Percentiles rank a stretch among this genome's conserved stretches.
Evolutionary conservation across 2,888 invertebrate genomes (phyloP).

Genomic region (Aquatica leii): DNA sequence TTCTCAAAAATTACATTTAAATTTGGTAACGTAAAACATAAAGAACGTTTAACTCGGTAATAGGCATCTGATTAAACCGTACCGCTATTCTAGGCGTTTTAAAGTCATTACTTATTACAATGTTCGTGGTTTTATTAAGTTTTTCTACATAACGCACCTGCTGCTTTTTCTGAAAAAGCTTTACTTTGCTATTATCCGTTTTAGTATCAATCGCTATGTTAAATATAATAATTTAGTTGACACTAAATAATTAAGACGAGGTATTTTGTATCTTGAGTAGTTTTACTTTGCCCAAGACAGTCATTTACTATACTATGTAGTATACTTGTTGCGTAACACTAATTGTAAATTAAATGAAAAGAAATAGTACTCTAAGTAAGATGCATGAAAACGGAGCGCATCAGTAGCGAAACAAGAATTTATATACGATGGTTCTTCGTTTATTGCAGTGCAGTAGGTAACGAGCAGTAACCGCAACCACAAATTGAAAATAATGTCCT

Average conservation of each 20-base stretch:
- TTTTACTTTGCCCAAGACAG: too few relatives aligned
- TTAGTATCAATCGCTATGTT: slow-evolving; percentile 5
- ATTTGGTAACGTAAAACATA: slow-evolving; percentile 25
- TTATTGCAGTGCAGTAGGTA: slow-evolving; percentile 51
- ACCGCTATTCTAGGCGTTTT: slow-evolving; percentile 47
- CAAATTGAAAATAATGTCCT: slow-evolving; percentile 57
- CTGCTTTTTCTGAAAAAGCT: slow-evolving; percentile 29
- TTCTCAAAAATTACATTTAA: slow-evolving; percentile 33
- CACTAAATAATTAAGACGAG: too few relatives aligned
- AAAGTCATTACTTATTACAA: slow-evolving; percentile 45
- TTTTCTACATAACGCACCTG: slow-evolving; percentile 51
- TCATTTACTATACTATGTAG: too few relatives aligned
- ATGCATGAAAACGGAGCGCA: slow-evolving; percentile 33
- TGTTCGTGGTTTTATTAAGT: slow-evolving; percentile 50
- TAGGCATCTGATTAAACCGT: slow-evolving; percentile 50
- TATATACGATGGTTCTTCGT: slow-evolving; percentile 47
- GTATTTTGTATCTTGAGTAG: too few relatives aligned
- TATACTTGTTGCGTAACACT: neutral
- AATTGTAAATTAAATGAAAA: too few relatives aligned
- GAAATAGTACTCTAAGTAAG: slow-evolving; percentile 24
- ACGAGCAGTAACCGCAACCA: slow-evolving; percentile 48
- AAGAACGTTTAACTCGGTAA: slow-evolving; percentile 33
- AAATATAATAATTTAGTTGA: too few relatives aligned
- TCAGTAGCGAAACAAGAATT: slow-evolving; percentile 49
- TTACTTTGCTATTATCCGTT: neutral